Conservation (phyloP, 2,888 invertebrate species). For the Catotricha subobsoleta region DNA sequence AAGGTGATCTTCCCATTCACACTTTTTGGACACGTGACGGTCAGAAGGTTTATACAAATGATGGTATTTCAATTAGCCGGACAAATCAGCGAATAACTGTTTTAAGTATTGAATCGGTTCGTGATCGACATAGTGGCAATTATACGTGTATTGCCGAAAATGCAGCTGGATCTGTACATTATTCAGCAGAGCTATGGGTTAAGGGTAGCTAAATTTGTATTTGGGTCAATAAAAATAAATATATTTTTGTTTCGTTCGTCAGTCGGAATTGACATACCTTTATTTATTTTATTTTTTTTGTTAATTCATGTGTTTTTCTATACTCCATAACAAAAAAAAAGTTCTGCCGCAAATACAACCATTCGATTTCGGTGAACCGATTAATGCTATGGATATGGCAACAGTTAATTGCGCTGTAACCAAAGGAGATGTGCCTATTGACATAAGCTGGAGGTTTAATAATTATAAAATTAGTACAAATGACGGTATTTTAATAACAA, state of each 20-base stretch:
- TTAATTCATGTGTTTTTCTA: slow-evolving; percentile 4
- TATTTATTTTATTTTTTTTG: neutral
- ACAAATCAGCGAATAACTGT: slow-evolving; percentile 46
- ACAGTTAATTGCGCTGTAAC: slow-evolving; percentile 37
- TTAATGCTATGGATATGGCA: slow-evolving; percentile 36
- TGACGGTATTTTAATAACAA: slow-evolving; percentile 21
- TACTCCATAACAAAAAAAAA: slow-evolving; percentile 15
- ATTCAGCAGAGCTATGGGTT: slow-evolving; percentile 49
- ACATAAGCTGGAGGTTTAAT: slow-evolving; percentile 43
- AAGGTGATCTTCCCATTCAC: slow-evolving; percentile 62
- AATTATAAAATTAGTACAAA: slow-evolving; percentile 25
- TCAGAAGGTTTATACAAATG: slow-evolving; percentile 21
- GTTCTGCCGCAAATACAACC: slow-evolving; percentile 39
- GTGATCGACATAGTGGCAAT: slow-evolving; percentile 50
- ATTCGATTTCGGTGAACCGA: slow-evolving; percentile 35
- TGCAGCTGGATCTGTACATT: slow-evolving; percentile 46
- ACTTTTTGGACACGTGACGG: slow-evolving; percentile 47
- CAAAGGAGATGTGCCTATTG: slow-evolving; percentile 46
- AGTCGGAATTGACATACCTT: neutral
- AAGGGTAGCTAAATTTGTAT: slow-evolving; percentile 37
- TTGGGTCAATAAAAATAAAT: neutral
- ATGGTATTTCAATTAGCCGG: slow-evolving; percentile 40
- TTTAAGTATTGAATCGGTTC: slow-evolving; percentile 49
- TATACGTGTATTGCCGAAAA: slow-evolving; percentile 59
- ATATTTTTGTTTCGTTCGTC: neutral